These are phyloP conservation scores for Rhodeus uyekii DNA, from an alignment of 2,797 vertebrate species.

Conservation along the genomic window DNA sequence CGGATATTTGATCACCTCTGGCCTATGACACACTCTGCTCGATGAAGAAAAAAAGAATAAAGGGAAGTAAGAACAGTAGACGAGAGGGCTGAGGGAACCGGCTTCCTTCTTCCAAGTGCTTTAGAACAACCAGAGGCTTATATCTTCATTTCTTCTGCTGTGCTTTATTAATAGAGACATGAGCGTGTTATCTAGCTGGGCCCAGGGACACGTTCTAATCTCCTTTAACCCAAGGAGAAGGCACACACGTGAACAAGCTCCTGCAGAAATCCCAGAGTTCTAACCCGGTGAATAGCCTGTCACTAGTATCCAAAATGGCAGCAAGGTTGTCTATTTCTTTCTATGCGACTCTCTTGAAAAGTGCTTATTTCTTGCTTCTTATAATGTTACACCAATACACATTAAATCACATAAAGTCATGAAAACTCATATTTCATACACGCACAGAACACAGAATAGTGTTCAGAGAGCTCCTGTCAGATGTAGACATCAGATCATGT, in stretches of 20 bases:
- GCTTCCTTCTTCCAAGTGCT: slow-evolving; percentile 34
- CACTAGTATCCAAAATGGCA: background rate
- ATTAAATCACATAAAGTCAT: background rate
- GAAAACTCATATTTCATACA: background rate
- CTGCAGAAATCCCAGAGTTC: slow-evolving; percentile 68
- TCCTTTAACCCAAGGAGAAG: slow-evolving; percentile 13
- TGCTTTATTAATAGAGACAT: slow-evolving; percentile 53
- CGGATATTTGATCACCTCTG: slow-evolving; percentile 34
- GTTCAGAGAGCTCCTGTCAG: background rate
- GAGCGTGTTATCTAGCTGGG: slow-evolving; percentile 50
- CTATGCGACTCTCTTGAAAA: background rate
- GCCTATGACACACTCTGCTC: slow-evolving; percentile 35
- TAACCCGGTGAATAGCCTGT: slow-evolving; percentile 57
- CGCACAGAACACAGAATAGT: background rate
- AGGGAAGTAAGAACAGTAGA: background rate
- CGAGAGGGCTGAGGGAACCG: background rate
- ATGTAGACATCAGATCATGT: background rate
- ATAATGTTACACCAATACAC: background rate
- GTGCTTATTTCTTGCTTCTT: background rate
- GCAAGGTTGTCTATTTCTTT: slow-evolving; percentile 7
- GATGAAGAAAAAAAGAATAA: slow-evolving; percentile 1
- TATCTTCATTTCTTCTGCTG: slow-evolving; percentile 42
- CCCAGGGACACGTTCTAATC: slow-evolving; percentile 32
- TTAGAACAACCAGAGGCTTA: slow-evolving; percentile 44
- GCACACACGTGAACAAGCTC: slow-evolving; percentile 40